Percentiles rank a stretch among this genome's conserved stretches.
These are phyloP conservation scores for Hirtodrosophila duncani DNA, from an alignment of 2,888 invertebrate genomes.

Conservation along the genomic window DNA sequence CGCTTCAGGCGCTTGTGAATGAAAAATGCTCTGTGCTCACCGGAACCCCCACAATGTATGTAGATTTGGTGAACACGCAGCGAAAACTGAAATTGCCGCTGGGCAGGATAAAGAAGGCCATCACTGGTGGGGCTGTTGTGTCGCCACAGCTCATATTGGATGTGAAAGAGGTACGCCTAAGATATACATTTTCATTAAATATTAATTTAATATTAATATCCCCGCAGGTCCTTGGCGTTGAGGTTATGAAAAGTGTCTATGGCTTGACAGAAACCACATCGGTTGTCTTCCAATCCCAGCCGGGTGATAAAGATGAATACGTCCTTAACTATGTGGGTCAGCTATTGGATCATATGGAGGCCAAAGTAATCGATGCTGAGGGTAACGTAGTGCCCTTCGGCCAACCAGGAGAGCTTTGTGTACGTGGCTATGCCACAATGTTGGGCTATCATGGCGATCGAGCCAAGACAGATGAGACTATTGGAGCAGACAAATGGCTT, in stretches of 20 bases:
- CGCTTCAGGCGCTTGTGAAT: constrained; percentile 82
- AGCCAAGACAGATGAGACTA: constrained; percentile 83
- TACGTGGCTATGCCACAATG: constrained; percentile 86
- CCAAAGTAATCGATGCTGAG: constrained; percentile 81
- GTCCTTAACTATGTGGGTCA: constrained; percentile 80
- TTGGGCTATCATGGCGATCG: constrained; percentile 86
- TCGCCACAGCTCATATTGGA: constrained; percentile 81
- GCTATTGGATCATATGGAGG: constrained; percentile 81
- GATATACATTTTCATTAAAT: too few species aligned
- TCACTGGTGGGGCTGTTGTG: constrained; percentile 87
- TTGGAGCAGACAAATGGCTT: constrained; percentile 85
- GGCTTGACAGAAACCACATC: constrained; percentile 82
- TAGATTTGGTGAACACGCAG: constrained; percentile 83
- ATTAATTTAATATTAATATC: too few species aligned
- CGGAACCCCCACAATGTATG: constrained; percentile 93
- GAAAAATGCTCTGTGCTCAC: constrained; percentile 86
- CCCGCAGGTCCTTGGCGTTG: constrained; percentile 78
- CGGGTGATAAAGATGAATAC: constrained; percentile 78
- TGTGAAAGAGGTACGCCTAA: constrained; percentile 79
- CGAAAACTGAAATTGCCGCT: constrained; percentile 78
- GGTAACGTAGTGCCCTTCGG: constrained; percentile 83
- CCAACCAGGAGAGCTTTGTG: constrained; percentile 85
- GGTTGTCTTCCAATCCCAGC: constrained; percentile 80
- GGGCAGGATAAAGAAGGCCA: constrained; percentile 80
- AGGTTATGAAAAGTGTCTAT: constrained; percentile 80